phyloP scores from a whole-genome alignment of 2,888 invertebrate species.

The Saturnia japonica region DNA sequence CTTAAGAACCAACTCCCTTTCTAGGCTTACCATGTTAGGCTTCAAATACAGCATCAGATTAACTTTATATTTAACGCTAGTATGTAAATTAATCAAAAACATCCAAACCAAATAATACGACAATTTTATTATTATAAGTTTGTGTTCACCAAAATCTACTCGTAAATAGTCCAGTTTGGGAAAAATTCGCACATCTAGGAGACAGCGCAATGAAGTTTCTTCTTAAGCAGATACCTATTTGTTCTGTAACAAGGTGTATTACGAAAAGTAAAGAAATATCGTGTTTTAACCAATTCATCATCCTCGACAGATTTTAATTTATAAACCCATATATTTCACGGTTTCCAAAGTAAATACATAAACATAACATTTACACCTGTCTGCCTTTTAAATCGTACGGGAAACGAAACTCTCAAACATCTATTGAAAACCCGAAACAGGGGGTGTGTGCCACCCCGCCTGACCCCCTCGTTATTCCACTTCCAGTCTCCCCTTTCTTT shows the following conservation, averaged over 20 bases:
- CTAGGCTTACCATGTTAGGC: neutral
- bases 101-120: too few relatives aligned
- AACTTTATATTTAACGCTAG: too few relatives aligned
- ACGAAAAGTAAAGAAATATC: neutral
- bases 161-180: neutral
- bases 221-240: too few relatives aligned
- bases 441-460: constrained; percentile 55
- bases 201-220: too few relatives aligned
- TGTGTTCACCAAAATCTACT: neutral
- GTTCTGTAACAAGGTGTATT: too few relatives aligned
- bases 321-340: neutral
- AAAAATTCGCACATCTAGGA: neutral
- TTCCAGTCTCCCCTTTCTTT: constrained; percentile 78
- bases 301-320: neutral
- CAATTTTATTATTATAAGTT: too few relatives aligned
- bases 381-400: constrained; percentile 69
- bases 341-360: constrained; percentile 23
- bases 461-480: constrained; percentile 68
- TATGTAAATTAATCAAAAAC: too few relatives aligned
- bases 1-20: neutral
- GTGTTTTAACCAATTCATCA: neutral
- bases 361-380: constrained; percentile 63
- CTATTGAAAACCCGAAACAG: constrained; percentile 82
- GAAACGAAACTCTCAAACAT: constrained; percentile 72
- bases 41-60: too few relatives aligned